Evolutionary conservation across 1,140 invertebrate species (phyloP), one percentile per base, ranked within the genome.

Genomic region (Caerostris extrusa): DNA sequence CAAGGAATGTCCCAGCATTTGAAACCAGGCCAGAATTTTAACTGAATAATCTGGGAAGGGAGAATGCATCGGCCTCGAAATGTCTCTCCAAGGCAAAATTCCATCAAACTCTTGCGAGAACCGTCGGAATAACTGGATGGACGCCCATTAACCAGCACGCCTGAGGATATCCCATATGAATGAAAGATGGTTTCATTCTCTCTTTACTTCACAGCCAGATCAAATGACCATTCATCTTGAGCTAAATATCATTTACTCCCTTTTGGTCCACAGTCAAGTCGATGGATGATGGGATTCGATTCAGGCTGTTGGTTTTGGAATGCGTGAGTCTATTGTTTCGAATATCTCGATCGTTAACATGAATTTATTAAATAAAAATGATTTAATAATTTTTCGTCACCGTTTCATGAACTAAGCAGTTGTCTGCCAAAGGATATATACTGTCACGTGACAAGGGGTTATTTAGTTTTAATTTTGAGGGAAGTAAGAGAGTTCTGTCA

Each of bases 201-300:
- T 57, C 56, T 50, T 17, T n/a, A 57, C 61, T 64, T n/a, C 82
- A 19, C 82, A 7, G 2, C 82, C 12, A 12, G 82, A 57, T 14
- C 55, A 57, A 85, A 85, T 53, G 81, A 8, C 53, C 34, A 85
- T 85, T 85, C 57, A 57, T 58, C 82, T 85, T 14, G 3, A 57
- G 82, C 56, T 56, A 83, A 83, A 83, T 58, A 85, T 85, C 55
- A 85, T 85, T 85, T 85, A 85, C 82, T 85, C 2, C 1, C 82
- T 34, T 2, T 34, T 34, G 34, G 34, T 34, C 34, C 34, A 34
- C 34, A 34, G 34, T 34, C 34, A 0, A 34, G 34, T 34, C 34
- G 34, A 34, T 34, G 34, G 34, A 34, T 34, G 34, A 34, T 34
- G 34, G 34, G 34, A 34, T 34, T 34, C 34, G 34, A 34, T 34